Base-by-base conservation (phyloP, 2,797 vertebrate species). In the Labeo calbasu region DNA sequence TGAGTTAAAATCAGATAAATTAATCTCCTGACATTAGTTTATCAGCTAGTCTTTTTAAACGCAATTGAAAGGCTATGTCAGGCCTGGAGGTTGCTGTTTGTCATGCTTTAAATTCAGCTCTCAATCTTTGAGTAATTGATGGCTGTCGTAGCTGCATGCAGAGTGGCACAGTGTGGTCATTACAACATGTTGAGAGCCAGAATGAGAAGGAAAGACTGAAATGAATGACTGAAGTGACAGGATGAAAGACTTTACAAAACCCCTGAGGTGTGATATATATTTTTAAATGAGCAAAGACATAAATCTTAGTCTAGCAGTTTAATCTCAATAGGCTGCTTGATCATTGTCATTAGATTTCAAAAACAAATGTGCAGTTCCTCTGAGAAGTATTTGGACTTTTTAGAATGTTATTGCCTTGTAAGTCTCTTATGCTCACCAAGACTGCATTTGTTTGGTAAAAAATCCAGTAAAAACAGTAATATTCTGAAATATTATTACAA, bases 81-180 rank as follows among this genome's bases (percentile, higher is more conserved):
- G 61, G n/a, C 17, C 28, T 51, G 57, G 63, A 85, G 68, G 82
- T 83, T 76, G 73, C 48, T 71, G 61, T 75, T 50, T 65, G 61
- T 65, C 61, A 65, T 15, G 61, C 43, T 75, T 50, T 32, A 40
- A 43, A 32, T 57, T 46, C 80, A 59, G 21, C 17, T 80, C 66
- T 84, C 65, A 21, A 55, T 55, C 89, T 88, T 87, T 88, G 91
- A 91, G 81, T 53, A 92, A 94, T 93, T 93, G 92, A 93, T 90
- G 92, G 88, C 81, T 93, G 91, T 90, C 91, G 86, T 79, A 85
- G 92, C 83, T 88, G 89, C 93, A 90, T 89, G 92, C 91, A 93
- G 91, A 91, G 94, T 36, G 32, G 89, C 88, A 89, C 88, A 76
- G 82, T 59, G 88, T 90, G 90, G 91, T 93, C 91, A 93, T 93